Evolutionary conservation across 2,113 vertebrate species (phyloP).

Genomic region (Eptatretus burgeri): DNA sequence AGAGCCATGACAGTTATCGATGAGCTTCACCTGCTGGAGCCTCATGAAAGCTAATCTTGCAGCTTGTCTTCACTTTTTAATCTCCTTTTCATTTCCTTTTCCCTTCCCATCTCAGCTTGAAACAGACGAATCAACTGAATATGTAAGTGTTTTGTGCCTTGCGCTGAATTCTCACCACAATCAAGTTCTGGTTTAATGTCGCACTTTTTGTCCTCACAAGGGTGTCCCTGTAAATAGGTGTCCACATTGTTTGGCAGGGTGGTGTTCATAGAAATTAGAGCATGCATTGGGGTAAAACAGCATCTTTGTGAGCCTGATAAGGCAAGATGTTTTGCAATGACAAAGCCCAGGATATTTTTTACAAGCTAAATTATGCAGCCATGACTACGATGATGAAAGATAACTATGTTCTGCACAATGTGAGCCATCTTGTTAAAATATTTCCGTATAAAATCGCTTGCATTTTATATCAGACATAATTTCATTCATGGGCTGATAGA

Average conservation of each 20-base stretch:
- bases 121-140: constrained; percentile 87
- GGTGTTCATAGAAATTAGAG: background rate
- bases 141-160: constrained; percentile 38
- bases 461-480: too few relatives aligned
- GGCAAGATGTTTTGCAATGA: too few relatives aligned
- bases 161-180: background rate
- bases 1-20: too few relatives aligned
- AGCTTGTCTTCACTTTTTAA: constrained; percentile 10
- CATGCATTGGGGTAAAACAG: background rate
- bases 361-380: too few relatives aligned
- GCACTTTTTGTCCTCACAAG: constrained; percentile 11
- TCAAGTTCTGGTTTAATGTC: constrained; percentile 19
- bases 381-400: too few relatives aligned
- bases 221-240: background rate
- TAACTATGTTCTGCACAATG: too few relatives aligned
- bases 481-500: too few relatives aligned
- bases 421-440: too few relatives aligned
- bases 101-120: constrained; percentile 69
- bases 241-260: background rate
- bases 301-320: background rate
- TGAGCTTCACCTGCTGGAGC: too few relatives aligned
- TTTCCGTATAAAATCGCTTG: too few relatives aligned
- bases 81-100: constrained; percentile 17
- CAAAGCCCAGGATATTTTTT: too few relatives aligned
- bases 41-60: too few relatives aligned